phyloP scores from a whole-genome alignment of 1,140 invertebrate species.

The Atta texana region DNA sequence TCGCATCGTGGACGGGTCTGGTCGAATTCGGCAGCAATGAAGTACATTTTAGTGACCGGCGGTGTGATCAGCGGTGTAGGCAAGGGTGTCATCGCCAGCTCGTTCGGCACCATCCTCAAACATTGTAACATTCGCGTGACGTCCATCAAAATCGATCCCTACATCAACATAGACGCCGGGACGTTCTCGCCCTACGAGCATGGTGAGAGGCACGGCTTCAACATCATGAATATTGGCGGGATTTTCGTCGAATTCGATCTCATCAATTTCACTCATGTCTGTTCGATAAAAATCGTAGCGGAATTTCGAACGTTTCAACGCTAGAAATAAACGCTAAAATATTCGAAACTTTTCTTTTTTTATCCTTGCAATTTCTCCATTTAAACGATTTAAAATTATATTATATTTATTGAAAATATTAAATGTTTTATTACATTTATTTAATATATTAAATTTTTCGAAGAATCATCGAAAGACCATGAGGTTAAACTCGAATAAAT shows the following conservation, averaged over 20 bases:
- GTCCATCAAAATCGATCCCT: slow-evolving; percentile 99
- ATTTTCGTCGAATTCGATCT: neutral
- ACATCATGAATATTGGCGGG: neutral
- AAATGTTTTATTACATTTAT: neutral
- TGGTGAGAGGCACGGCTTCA: slow-evolving; percentile 88
- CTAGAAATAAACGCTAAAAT: neutral
- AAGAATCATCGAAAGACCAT: neutral
- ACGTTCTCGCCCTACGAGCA: slow-evolving; percentile 99
- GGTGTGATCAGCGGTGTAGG: slow-evolving; percentile 99
- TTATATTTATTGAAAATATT: neutral
- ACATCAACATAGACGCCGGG: slow-evolving; percentile 99
- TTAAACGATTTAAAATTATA: neutral
- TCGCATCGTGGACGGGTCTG: no score
- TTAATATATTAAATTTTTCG: no score
- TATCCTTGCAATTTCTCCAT: neutral
- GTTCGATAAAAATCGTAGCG: neutral
- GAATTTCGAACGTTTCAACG: neutral
- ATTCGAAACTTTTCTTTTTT: neutral
- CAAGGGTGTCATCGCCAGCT: slow-evolving; percentile 99
- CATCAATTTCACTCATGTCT: neutral
- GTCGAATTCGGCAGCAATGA: slow-evolving; percentile 88
- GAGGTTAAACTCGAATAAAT: slow-evolving; percentile 28
- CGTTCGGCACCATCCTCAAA: slow-evolving; percentile 98
- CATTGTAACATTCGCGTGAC: slow-evolving; percentile 97
- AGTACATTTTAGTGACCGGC: slow-evolving; percentile 99